phyloP scores from a whole-genome alignment of 2,113 vertebrate species.

The Actenoides hombroni region DNA sequence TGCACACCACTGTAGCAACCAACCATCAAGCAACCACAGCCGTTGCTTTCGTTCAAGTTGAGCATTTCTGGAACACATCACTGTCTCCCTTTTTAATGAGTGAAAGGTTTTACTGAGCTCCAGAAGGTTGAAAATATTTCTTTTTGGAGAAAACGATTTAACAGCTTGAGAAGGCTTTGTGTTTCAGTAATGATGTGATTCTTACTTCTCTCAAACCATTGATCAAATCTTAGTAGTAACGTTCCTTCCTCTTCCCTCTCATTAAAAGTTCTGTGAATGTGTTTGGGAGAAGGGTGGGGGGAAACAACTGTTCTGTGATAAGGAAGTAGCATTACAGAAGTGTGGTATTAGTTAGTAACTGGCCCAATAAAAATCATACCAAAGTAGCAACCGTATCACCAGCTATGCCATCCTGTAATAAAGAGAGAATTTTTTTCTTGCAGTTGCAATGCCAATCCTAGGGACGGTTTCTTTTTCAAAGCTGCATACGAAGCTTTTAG shows the following conservation, averaged over 20 bases:
- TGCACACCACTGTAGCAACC: not conserved
- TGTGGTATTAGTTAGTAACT: not conserved
- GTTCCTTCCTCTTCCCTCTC: conserved; percentile 58
- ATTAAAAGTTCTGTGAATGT: conserved; percentile 45
- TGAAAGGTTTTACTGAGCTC: conserved; percentile 4
- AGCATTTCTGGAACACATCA: conserved; percentile 55
- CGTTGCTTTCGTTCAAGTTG: conserved; percentile 22
- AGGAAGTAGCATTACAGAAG: not conserved
- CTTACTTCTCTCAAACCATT: conserved; percentile 20
- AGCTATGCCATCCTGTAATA: not conserved
- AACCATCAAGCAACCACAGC: not conserved
- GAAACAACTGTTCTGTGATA: not conserved
- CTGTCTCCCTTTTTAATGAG: conserved; percentile 29
- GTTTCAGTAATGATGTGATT: conserved; percentile 54
- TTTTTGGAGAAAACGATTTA: not conserved
- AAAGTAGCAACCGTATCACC: not conserved
- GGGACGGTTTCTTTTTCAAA: not conserved
- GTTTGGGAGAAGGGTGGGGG: not conserved
- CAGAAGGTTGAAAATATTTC: not conserved
- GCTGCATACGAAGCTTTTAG: not conserved
- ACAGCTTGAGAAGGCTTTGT: conserved; percentile 27
- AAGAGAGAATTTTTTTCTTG: not conserved
- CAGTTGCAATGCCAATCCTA: not conserved
- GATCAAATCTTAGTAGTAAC: not conserved
- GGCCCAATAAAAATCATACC: not conserved